Evolutionary conservation across 2,888 invertebrate genomes (phyloP).

Genomic region (Pyrrhia umbra): DNA sequence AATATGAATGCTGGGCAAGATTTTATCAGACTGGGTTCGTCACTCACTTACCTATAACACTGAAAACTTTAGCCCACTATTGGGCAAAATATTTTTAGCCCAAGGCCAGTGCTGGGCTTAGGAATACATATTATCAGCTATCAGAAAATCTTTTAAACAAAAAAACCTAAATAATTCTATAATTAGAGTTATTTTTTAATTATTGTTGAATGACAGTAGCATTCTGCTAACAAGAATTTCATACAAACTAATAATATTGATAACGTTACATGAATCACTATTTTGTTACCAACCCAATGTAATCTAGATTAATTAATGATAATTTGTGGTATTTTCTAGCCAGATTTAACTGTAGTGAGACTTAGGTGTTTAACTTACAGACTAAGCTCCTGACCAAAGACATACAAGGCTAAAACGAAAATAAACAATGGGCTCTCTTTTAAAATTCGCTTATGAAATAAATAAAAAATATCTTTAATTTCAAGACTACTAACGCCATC

Average conservation of each 20-base stretch:
- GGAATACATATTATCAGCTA: not conserved
- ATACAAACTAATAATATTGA: not conserved
- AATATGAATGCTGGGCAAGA: conserved; percentile 10
- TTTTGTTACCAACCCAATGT: not conserved
- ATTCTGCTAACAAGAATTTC: no score
- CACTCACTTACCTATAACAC: not conserved
- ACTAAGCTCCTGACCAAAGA: no score
- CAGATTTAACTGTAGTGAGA: not conserved
- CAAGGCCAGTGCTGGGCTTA: conserved; percentile 1
- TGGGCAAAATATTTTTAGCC: not conserved
- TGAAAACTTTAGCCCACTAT: not conserved
- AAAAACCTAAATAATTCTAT: not conserved
- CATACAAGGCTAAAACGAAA: not conserved
- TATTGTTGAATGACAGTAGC: no score
- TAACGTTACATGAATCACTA: not conserved
- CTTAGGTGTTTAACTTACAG: not conserved
- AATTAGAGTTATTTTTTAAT: not conserved
- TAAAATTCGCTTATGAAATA: no score
- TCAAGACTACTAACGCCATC: conserved; percentile 50
- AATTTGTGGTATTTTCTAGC: not conserved
- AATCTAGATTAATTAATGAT: not conserved
- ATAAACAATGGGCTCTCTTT: no score
- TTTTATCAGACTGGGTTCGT: not conserved
- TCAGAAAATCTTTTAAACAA: not conserved
- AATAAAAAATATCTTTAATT: not conserved